Base-by-base conservation (phyloP, 2,888 invertebrate genomes). In the Malthinus seriepunctatus region DNA sequence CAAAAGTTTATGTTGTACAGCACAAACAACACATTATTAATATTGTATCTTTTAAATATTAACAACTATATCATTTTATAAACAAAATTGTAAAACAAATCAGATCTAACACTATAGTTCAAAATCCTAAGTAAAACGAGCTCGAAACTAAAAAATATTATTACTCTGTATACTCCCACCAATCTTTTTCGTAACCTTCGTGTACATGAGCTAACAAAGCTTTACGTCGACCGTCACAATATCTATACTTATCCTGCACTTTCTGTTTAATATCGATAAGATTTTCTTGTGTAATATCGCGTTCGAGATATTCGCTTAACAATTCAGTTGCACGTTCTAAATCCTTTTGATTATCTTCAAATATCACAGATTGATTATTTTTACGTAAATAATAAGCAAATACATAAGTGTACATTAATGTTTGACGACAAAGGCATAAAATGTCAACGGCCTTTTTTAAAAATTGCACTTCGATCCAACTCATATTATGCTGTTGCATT, bases 381-480 rank as follows among this genome's bases (percentile, higher is more conserved):
- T 96, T 96, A 78, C 89, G 88, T 76, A 99, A 86, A 81, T 98
- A 99, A 82, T 95, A 99, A 70, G 99, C 98, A 85, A 99, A 99
- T 67, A 98, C 98, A 79, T 99, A 99, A 23, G 98, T 99, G 83
- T 96, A 99, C 97, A 98, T 99, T 53, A 99, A 84, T 8, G 97
- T 97, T 80, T 97, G 97, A 63, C 99, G 87, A 82, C 98, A 99
- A 79, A 93, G 91, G 81, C 97, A 97, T 65, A 97, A 84, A 76
- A 95, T 96, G 81, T 96, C 97, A 71, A 97, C 97, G 46, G 98
- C 98, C 79, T 97, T 96, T 80, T 94, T 94, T 73, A 99, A 83
- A 81, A 98, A 99, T 84, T 99, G 98, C 63, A 97, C 97, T 86
- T 99, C 99, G 73, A 99, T 99, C 98, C 98, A 99, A 67, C 97